Base-by-base conservation (phyloP, 2,888 invertebrate genomes). In the Pediacus dermestoides region DNA sequence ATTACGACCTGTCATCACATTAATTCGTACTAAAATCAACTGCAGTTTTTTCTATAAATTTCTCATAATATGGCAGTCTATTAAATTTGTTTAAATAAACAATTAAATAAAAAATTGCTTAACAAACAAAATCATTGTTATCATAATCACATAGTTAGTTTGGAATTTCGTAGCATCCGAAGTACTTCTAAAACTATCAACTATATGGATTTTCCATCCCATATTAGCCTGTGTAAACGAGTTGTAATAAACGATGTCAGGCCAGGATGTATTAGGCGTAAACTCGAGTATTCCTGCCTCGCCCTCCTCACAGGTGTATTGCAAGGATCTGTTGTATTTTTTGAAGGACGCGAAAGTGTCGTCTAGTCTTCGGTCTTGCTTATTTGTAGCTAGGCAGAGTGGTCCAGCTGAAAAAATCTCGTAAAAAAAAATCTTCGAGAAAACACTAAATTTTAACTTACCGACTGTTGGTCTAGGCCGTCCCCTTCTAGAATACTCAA, bases 181-280 rank as follows among this genome's bases (percentile, higher is more conserved):
- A 44, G 32, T 23, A 34, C 33, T 31, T n/a, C 33, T 72, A 63
- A 82, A 85, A 36, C 78, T 83, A 69, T 95, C 93, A 36, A 94
- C 85, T 13, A 95, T 79, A 68, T 86, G 85, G 61, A 95, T 91
- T 67, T 89, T 89, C 76, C 91, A 93, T 44, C 95, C 95, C 91
- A 95, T 94, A 70, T 93, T 90, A 14, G 87, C 80, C 58, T 91
- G 91, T 2, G 90, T 88, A 70, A 89, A 94, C 42, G 92, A 92
- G 73, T 95, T 87, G 67, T 91, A 91, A 70, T 93, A 95, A 12
- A 95, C 89, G 15, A 80, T 72, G 68, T 94, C 92, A 0, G 95
- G 94, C 86, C 92, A 92, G 2, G 88, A 80, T 28, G 85, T 77
- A 67, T 93, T 91, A 15, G 95, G 94, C 13, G 89, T 83, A 31